These are phyloP conservation scores for Sebastes flavidus DNA, from an alignment of 2,797 vertebrate genomes.

Conservation along the genomic window DNA sequence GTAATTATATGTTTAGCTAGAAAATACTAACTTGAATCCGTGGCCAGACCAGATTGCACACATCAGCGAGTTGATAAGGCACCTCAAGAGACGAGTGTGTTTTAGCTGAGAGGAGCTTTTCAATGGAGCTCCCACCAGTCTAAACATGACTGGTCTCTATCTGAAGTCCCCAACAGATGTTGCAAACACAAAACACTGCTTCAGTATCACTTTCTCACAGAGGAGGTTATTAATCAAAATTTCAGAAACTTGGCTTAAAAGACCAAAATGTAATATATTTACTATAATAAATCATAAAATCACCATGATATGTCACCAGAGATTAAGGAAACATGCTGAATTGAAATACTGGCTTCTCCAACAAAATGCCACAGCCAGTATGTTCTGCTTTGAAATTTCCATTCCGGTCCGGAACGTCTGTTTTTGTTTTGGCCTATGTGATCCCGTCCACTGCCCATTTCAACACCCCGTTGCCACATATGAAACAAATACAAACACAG, in stretches of 20 bases:
- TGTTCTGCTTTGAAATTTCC: no score
- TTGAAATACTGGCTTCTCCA: no score
- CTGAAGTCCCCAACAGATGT: neutral
- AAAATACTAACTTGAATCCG: neutral
- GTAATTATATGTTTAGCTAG: neutral
- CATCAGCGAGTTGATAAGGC: conserved; percentile 13
- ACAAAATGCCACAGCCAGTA: no score
- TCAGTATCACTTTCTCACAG: neutral
- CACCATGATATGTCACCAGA: no score
- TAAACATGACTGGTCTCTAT: neutral
- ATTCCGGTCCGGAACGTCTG: no score
- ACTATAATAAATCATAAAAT: no score
- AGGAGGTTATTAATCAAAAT: neutral
- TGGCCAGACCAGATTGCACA: neutral
- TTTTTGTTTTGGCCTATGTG: no score
- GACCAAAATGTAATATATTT: no score
- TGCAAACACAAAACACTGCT: neutral
- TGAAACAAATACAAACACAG: no score
- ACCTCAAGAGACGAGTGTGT: neutral
- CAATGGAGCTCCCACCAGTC: neutral
- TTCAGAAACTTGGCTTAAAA: neutral
- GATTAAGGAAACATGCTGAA: no score
- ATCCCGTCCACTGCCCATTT: no score
- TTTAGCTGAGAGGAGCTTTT: conserved; percentile 3
- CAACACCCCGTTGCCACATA: no score